Evolutionary conservation across 1,140 invertebrate genomes (phyloP), one percentile per base, ranked within the genome.

Genomic region (Plodia interpunctella): DNA sequence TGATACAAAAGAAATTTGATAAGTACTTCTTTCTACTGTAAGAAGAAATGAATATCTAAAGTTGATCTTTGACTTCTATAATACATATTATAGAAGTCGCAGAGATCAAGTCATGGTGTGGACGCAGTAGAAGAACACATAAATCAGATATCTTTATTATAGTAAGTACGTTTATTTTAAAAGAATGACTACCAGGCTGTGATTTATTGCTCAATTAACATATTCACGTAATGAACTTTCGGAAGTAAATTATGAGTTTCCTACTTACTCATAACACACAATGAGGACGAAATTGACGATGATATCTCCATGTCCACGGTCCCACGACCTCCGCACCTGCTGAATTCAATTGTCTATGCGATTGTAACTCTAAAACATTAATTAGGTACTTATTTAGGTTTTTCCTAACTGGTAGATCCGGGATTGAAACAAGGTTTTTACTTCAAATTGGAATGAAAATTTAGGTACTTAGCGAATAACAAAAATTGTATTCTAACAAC

Each of bases 301-400:
- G 56, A 49, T 65, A 35, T 35, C 32, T 9, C 32, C 28, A 30
- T 35, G 32, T 3, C 10, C 3, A 10, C 13, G 13, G 69, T 84
- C 81, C 78, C 81, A 84, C 78, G 81, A 82, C 81, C 81, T 84
- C 75, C 52, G 49, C 76, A 68, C 68, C 70, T 76, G 74, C 75
- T 71, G 74, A 80, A 82, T 80, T 78, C 81, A 78, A 84, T 84
- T 80, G 79, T 79, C 66, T 63, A 63, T 68, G 78, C 78, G 78
- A 80, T 81, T 64, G 67, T 70, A 72, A 70, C 71, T 70, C 66
- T 74, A 60, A 62, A 68, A 25, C 21, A 19, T 30, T 56, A 62
- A 72, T 78, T 83, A 82, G 80, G 32, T 35, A 35, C 32, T 84
- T 80, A 82, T 62, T 66, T 59, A 73, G 66, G 69, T 71, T 78